A percentile compares a stretch with the other conserved stretches of the same genome.
These are phyloP conservation scores for Syrphus vitripennis DNA, from an alignment of 2,888 invertebrate genomes.

Conservation along the genomic window DNA sequence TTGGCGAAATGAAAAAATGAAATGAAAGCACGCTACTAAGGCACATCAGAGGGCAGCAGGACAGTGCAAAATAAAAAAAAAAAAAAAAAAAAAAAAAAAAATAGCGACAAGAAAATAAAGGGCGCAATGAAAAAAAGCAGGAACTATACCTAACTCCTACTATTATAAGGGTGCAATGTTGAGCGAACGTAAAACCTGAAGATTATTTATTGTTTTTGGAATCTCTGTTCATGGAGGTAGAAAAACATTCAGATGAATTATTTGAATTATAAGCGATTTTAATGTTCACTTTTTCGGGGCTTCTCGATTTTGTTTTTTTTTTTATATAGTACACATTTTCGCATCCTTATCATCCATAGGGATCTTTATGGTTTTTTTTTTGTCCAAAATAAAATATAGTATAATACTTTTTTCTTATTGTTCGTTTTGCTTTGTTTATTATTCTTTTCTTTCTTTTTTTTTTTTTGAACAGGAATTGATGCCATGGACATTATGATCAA, in stretches of 20 bases:
- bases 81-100: neutral
- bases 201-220: constrained; percentile 67
- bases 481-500: constrained; percentile 71
- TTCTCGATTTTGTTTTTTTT: neutral
- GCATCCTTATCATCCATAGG: constrained; percentile 16
- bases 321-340: neutral
- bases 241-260: constrained; percentile 68
- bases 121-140: constrained; percentile 19
- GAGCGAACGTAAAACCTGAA: constrained; percentile 67
- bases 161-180: constrained; percentile 62
- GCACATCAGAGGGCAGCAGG: too few relatives aligned
- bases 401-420: constrained; percentile 34
- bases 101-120: neutral
- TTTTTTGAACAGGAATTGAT: constrained; percentile 64
- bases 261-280: constrained; percentile 70
- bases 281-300: constrained; percentile 60
- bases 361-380: constrained; percentile 27
- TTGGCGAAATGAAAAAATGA: constrained; percentile 52
- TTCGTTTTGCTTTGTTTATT: constrained; percentile 30
- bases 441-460: constrained; percentile 3
- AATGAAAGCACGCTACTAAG: constrained; percentile 2
- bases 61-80: neutral
- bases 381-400: constrained; percentile 3
- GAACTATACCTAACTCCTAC: constrained; percentile 11
- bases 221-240: constrained; percentile 63